A percentile compares a stretch with the other conserved stretches of the same genome.
These are phyloP conservation scores for Ailuropoda melanoleuca DNA, from an alignment of 2,113 vertebrate genomes.

Conservation along the genomic window DNA sequence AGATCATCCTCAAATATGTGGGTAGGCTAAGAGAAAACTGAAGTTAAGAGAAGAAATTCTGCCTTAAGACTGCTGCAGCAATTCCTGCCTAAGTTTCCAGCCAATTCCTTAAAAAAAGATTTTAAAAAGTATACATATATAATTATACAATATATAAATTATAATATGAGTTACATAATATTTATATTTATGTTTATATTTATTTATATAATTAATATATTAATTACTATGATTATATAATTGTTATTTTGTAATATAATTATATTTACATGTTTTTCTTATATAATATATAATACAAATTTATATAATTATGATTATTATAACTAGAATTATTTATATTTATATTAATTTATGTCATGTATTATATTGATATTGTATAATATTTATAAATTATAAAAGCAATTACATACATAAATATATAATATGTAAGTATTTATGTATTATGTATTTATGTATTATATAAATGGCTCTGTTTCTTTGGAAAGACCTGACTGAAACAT, in stretches of 20 bases:
- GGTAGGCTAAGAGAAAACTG: background rate
- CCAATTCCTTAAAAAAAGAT: background rate
- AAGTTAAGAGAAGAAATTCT: constrained; percentile 1
- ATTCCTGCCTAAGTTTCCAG: background rate
- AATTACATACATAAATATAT: background rate
- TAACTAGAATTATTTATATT: background rate
- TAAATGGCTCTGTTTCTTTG: background rate
- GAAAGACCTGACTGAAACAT: background rate
- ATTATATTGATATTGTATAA: background rate
- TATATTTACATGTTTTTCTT: background rate
- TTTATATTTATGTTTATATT: background rate
- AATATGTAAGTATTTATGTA: background rate
- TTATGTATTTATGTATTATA: background rate
- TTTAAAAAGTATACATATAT: background rate
- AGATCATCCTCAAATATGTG: background rate
- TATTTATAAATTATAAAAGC: background rate
- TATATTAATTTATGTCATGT: background rate
- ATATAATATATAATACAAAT: background rate
- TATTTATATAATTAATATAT: background rate
- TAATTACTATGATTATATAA: background rate
- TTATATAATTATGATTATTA: background rate
- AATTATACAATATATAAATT: background rate
- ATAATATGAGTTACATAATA: background rate
- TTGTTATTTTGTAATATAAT: background rate
- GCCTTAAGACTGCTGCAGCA: background rate